These are phyloP conservation scores for Myotis daubentonii DNA, from an alignment of 2,797 vertebrate genomes.

Conservation along the genomic window DNA sequence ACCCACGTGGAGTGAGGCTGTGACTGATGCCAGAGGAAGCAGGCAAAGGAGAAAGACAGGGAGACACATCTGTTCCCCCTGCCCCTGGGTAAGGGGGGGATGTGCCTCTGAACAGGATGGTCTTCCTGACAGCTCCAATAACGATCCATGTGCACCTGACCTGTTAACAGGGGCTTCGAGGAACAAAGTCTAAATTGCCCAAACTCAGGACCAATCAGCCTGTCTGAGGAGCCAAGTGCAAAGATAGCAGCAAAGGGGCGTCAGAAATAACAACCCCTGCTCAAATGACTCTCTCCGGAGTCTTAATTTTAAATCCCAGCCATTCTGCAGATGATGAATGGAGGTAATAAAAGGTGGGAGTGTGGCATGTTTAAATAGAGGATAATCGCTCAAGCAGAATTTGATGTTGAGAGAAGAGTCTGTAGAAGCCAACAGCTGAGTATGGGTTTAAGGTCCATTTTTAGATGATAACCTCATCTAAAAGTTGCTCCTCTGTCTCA, in stretches of 20 bases:
- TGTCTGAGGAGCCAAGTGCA: conserved; percentile 39
- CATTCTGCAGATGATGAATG: conserved; percentile 75
- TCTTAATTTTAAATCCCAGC: conserved; percentile 75
- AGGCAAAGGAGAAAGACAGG: conserved; percentile 30
- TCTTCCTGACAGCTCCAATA: conserved; percentile 51
- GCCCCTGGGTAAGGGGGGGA: conserved; percentile 63
- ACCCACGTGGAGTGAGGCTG: conserved; percentile 1
- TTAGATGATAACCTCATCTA: neutral
- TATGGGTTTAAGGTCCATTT: conserved; percentile 34
- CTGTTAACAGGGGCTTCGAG: conserved; percentile 72
- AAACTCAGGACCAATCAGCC: neutral
- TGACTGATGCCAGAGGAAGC: neutral
- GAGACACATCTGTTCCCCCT: conserved; percentile 20
- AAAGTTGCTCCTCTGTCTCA: neutral
- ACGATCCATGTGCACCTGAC: neutral
- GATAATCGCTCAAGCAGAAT: conserved; percentile 67
- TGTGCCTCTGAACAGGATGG: conserved; percentile 41
- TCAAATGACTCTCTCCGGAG: conserved; percentile 73
- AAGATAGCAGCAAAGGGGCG: conserved; percentile 62
- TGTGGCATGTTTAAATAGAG: conserved; percentile 63
- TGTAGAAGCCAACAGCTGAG: conserved; percentile 52
- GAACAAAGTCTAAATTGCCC: conserved; percentile 45
- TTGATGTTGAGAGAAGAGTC: conserved; percentile 10
- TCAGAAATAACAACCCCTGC: conserved; percentile 60
- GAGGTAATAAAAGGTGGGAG: conserved; percentile 76